phyloP scores from a whole-genome alignment of 1,140 invertebrate genomes.

The Portunus trituberculatus region DNA sequence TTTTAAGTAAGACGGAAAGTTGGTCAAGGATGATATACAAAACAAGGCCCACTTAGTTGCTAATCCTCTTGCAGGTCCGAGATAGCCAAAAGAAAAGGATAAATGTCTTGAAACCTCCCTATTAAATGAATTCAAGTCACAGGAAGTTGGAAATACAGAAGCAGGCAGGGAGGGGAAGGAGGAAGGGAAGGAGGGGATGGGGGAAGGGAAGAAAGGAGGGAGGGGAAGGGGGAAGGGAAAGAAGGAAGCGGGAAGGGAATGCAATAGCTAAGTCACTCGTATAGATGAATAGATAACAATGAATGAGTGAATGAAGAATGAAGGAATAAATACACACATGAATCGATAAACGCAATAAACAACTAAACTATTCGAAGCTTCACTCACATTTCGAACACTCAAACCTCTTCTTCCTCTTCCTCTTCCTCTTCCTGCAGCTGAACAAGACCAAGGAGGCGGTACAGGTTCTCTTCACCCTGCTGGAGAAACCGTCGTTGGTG shows the following conservation, averaged over 20 bases:
- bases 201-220: not conserved
- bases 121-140: too few species aligned
- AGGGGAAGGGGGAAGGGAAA: not conserved
- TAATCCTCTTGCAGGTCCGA: too few species aligned
- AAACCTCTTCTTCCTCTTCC: not conserved
- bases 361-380: too few species aligned
- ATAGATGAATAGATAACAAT: not conserved
- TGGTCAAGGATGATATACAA: not conserved
- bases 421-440: not conserved
- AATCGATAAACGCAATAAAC: not conserved
- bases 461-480: slow-evolving; percentile 23
- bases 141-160: too few species aligned
- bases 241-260: not conserved
- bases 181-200: not conserved
- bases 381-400: too few species aligned
- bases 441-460: not conserved
- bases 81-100: too few species aligned
- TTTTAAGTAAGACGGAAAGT: too few species aligned
- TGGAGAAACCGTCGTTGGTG: slow-evolving; percentile 25
- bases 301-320: not conserved
- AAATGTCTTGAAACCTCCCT: too few species aligned
- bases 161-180: not conserved
- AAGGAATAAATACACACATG: not conserved
- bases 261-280: not conserved
- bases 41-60: too few species aligned